Conservation (phyloP, 2,113 vertebrate species). For the Calonectris borealis region DNA sequence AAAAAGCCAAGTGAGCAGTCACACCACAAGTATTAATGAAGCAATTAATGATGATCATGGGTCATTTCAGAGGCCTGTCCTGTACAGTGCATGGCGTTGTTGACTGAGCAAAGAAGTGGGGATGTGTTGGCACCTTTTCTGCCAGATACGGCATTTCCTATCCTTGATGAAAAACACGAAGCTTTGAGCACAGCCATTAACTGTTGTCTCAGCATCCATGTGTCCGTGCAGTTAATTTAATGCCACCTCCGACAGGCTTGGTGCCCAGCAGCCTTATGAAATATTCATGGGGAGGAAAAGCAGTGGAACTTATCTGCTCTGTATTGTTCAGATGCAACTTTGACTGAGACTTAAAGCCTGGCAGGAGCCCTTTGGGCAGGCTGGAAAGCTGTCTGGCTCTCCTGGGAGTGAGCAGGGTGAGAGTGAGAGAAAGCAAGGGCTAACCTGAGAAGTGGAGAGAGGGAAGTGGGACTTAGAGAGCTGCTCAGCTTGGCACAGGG, state of each 20-base stretch:
- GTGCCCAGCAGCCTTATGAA: not conserved
- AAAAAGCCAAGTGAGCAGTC: not conserved
- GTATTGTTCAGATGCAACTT: not conserved
- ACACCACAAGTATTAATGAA: not conserved
- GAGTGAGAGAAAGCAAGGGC: not conserved
- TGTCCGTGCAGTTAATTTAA: not conserved
- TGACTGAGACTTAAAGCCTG: not conserved
- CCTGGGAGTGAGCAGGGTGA: not conserved
- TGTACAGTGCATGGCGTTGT: not conserved
- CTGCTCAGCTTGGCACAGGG: not conserved
- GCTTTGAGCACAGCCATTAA: not conserved
- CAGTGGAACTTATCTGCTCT: not conserved
- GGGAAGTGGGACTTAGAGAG: not conserved
- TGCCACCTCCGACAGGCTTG: not conserved
- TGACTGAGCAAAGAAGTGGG: not conserved
- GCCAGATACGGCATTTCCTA: not conserved
- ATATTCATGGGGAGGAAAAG: not conserved
- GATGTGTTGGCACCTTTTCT: not conserved
- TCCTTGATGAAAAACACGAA: not conserved
- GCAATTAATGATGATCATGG: not conserved
- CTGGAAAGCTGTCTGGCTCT: not conserved
- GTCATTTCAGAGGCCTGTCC: no score
- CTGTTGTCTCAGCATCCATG: not conserved
- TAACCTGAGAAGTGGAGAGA: not conserved
- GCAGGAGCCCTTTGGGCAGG: not conserved